These are phyloP conservation scores for Vicugna pacos DNA, from an alignment of 2,113 vertebrate genomes.

Conservation along the genomic window DNA sequence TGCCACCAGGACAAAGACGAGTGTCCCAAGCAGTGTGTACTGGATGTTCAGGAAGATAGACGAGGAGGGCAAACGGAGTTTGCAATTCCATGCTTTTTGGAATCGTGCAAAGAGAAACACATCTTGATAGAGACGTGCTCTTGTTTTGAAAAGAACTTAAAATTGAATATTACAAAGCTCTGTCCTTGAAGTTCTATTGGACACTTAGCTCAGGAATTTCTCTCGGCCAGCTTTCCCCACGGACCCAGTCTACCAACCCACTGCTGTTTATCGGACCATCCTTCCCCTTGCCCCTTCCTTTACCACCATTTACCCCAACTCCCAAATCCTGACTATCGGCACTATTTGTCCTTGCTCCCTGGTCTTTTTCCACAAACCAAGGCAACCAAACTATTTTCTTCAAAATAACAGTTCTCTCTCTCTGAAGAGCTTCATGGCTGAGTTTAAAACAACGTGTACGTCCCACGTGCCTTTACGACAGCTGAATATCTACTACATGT, in stretches of 20 bases:
- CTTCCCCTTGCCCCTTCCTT: not conserved
- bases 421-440: fast-evolving
- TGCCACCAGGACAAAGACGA: too few relatives aligned
- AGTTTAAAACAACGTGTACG: not conserved
- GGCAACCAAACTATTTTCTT: not conserved
- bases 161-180: not conserved
- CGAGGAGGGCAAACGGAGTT: fast-evolving
- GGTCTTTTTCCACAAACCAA: not conserved
- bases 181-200: not conserved
- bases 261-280: too few relatives aligned
- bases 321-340: not conserved
- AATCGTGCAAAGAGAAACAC: not conserved
- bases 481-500: fast-evolving
- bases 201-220: not conserved
- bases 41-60: not conserved
- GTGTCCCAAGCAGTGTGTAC: fast-evolving
- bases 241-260: too few relatives aligned
- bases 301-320: not conserved
- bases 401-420: not conserved
- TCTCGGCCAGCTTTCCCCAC: not conserved
- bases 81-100: not conserved
- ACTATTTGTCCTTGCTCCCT: not conserved
- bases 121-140: not conserved
- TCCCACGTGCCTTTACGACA: not conserved
- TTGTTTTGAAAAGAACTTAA: not conserved